These are phyloP conservation scores for Cossypha niveicapilla DNA, from an alignment of 2,797 vertebrate genomes.

Conservation along the genomic window DNA sequence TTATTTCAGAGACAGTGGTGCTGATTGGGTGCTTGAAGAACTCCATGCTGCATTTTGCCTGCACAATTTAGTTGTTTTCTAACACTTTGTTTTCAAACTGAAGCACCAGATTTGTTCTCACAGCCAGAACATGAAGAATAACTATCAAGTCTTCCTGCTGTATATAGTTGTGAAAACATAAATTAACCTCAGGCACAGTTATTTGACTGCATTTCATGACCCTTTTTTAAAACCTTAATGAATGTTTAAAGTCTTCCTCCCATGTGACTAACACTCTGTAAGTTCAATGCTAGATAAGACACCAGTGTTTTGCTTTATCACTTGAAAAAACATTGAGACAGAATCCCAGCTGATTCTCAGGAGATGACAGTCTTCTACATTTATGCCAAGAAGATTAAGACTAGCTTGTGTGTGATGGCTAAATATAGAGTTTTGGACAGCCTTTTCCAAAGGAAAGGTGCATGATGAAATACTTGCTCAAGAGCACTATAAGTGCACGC, in stretches of 20 bases:
- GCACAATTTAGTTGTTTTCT: neutral
- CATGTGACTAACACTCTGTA: constrained; percentile 39
- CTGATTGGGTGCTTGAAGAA: neutral
- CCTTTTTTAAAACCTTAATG: constrained; percentile 27
- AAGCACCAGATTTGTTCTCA: neutral
- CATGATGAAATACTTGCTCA: neutral
- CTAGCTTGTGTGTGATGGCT: constrained; percentile 14
- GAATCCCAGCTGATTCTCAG: constrained; percentile 47
- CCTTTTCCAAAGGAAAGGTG: constrained; percentile 24
- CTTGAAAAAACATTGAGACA: constrained; percentile 67
- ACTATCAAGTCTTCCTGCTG: neutral
- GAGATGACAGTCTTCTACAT: constrained; percentile 54
- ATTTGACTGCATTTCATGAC: constrained; percentile 28
- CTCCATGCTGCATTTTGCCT: neutral
- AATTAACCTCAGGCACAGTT: constrained; percentile 38
- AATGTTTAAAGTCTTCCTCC: constrained; percentile 43
- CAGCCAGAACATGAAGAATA: neutral
- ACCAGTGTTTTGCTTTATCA: constrained; percentile 63
- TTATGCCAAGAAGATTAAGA: constrained; percentile 68
- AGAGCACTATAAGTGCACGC: neutral
- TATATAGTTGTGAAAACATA: constrained; percentile 27
- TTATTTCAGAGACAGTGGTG: neutral
- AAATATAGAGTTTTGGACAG: constrained; percentile 18
- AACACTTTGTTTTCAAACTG: neutral
- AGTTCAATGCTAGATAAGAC: constrained; percentile 47